Percentiles rank a stretch among this genome's conserved stretches.
Conservation (phyloP, 1,140 invertebrate species). For the Akabosia matsudoensis region DNA sequence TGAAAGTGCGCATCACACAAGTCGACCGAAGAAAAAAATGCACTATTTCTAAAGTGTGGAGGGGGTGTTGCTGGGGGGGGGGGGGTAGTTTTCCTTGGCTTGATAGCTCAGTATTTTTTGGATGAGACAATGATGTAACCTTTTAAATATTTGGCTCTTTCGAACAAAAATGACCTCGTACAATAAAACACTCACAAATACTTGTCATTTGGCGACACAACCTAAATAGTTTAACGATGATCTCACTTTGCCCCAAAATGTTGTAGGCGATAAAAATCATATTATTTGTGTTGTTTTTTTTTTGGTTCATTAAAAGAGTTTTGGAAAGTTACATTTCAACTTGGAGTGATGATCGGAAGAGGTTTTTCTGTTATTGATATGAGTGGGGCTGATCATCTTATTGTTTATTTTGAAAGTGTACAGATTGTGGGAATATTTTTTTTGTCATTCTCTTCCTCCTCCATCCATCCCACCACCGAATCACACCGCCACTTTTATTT, state of each 20-base stretch:
- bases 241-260: not conserved
- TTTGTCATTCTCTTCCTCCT: not conserved
- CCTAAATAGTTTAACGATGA: not conserved
- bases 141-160: not conserved
- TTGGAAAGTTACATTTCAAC: too few species aligned
- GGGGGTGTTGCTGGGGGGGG: not conserved
- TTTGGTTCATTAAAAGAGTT: too few species aligned
- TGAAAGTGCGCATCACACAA: not conserved
- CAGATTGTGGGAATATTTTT: not conserved
- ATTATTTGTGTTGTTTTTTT: not conserved
- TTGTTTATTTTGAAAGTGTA: not conserved
- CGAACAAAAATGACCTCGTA: not conserved
- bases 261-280: not conserved
- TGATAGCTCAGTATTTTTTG: too few species aligned
- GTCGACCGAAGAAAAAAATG: too few species aligned
- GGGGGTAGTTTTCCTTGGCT: too few species aligned
- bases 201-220: not conserved
- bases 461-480: not conserved
- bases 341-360: too few species aligned
- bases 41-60: not conserved
- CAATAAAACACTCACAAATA: not conserved
- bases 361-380: not conserved
- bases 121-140: not conserved
- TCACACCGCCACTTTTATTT: not conserved
- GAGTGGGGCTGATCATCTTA: not conserved